These are phyloP conservation scores for Pseudorasbora parva DNA, from an alignment of 2,113 vertebrate species.

Conservation along the genomic window DNA sequence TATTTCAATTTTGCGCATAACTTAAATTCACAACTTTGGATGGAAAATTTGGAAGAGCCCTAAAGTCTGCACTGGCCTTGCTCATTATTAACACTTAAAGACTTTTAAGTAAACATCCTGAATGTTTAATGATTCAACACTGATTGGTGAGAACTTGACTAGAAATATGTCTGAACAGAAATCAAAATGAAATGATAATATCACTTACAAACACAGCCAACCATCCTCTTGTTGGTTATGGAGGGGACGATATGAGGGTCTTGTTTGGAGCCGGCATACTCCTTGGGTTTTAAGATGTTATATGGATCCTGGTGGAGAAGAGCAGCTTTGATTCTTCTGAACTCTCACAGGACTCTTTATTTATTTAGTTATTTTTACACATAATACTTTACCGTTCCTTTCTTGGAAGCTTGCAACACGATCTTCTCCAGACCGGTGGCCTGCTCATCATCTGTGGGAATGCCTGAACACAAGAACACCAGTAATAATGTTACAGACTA, in stretches of 20 bases:
- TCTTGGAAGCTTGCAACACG: slow-evolving; percentile 73
- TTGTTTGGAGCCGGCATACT: slow-evolving; percentile 80
- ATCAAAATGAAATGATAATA: neutral
- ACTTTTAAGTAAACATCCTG: neutral
- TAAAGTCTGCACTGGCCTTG: neutral
- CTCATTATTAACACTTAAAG: neutral
- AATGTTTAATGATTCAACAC: neutral
- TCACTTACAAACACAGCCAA: slow-evolving; percentile 88
- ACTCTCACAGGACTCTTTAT: neutral
- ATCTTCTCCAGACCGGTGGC: slow-evolving; percentile 84
- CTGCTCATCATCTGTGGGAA: slow-evolving; percentile 83
- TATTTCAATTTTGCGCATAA: too few species aligned
- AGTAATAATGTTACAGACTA: neutral
- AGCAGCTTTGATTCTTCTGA: neutral
- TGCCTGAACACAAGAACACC: slow-evolving; percentile 65
- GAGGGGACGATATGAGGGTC: slow-evolving; percentile 88
- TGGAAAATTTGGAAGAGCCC: neutral
- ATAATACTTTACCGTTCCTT: slow-evolving; percentile 73
- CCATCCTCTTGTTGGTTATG: slow-evolving; percentile 81
- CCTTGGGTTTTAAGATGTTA: slow-evolving; percentile 79
- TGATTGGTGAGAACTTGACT: neutral
- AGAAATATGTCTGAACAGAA: neutral
- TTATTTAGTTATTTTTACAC: too few species aligned
- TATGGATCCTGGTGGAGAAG: slow-evolving; percentile 79
- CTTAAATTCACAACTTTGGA: too few species aligned